Percentiles rank a stretch among this genome's conserved stretches.
Evolutionary conservation across 53 echinoderm and acorn worm genomes (phyloP).

Genomic region (Zoroaster sp.): DNA sequence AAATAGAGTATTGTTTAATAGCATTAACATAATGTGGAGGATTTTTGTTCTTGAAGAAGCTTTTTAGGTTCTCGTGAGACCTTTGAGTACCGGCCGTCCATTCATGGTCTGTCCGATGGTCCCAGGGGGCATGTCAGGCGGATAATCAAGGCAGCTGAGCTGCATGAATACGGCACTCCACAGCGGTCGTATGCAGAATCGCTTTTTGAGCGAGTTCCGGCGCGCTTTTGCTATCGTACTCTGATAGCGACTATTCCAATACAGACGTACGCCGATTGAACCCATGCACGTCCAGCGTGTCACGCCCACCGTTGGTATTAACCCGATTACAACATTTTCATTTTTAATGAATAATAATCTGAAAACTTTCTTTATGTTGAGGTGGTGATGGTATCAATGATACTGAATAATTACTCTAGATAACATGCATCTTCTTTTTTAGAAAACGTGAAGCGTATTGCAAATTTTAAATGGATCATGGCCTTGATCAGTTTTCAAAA

Average conservation of each 20-base stretch:
- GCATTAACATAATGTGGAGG: background rate
- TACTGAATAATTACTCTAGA: too few relatives aligned
- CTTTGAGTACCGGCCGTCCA: background rate
- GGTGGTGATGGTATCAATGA: too few relatives aligned
- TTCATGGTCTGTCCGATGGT: background rate
- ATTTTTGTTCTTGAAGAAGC: background rate
- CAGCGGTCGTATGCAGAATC: background rate
- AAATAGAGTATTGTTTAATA: background rate
- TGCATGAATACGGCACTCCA: background rate
- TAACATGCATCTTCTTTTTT: too few relatives aligned
- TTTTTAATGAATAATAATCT: too few relatives aligned
- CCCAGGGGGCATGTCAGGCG: slow-evolving; percentile 24
- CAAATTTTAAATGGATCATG: too few relatives aligned
- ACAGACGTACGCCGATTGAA: too few relatives aligned
- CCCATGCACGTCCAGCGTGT: too few relatives aligned
- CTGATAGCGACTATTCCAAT: background rate
- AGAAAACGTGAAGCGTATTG: too few relatives aligned
- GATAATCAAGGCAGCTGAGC: background rate
- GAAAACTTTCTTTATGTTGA: too few relatives aligned
- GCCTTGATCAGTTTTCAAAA: too few relatives aligned
- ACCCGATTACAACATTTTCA: too few relatives aligned
- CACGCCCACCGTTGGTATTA: too few relatives aligned
- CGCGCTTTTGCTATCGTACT: background rate
- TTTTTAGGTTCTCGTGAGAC: background rate
- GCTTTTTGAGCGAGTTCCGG: background rate